These are phyloP conservation scores for Hydrolagus colliei DNA, from an alignment of 2,797 vertebrate species.

Conservation along the genomic window DNA sequence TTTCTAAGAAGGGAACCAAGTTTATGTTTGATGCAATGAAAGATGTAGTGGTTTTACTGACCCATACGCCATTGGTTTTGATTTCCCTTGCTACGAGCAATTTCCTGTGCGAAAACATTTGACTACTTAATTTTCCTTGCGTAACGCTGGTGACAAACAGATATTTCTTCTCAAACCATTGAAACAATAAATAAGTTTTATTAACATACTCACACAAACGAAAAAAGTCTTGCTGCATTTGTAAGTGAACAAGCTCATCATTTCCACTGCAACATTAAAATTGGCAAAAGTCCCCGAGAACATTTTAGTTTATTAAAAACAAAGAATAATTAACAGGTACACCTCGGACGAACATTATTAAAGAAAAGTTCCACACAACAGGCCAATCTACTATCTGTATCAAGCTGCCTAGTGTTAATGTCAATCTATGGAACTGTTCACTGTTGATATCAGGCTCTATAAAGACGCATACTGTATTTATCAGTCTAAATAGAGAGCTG, in stretches of 20 bases:
- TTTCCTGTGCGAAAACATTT: conserved; percentile 11
- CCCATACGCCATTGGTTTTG: not conserved
- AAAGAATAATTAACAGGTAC: not conserved
- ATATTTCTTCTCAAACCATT: not conserved
- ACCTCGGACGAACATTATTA: not conserved
- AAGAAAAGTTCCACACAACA: not conserved
- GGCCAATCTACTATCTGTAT: too few relatives aligned
- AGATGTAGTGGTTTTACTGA: not conserved
- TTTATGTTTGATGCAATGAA: not conserved
- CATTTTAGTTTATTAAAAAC: not conserved
- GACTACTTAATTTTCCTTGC: not conserved
- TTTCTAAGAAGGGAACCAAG: not conserved
- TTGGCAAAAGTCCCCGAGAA: not conserved
- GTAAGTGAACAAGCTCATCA: not conserved
- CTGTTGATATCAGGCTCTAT: too few relatives aligned
- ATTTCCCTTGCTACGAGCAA: not conserved
- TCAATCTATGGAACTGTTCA: too few relatives aligned
- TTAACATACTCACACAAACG: not conserved
- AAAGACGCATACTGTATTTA: too few relatives aligned
- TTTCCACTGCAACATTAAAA: not conserved
- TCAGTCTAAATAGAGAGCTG: too few relatives aligned
- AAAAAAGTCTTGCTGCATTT: not conserved
- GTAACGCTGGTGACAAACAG: not conserved
- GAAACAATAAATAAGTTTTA: not conserved
- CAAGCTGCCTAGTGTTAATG: too few relatives aligned